phyloP scores from a whole-genome alignment of 2,113 vertebrate species.

The Sprattus sprattus region DNA sequence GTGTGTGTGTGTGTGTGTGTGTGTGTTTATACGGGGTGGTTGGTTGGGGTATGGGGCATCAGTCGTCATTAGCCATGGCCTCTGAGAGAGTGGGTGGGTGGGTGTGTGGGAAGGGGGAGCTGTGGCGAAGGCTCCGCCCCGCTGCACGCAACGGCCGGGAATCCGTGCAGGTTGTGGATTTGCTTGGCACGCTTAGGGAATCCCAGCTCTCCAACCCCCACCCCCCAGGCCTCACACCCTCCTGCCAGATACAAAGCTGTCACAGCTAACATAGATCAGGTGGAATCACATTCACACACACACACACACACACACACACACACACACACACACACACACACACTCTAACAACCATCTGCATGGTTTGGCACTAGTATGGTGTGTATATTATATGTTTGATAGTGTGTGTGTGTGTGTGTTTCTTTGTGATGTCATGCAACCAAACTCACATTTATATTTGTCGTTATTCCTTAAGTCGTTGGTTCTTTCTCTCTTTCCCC shows the following conservation, averaged over 20 bases:
- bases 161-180: slow-evolving; percentile 61
- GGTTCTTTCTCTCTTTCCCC: too few relatives aligned
- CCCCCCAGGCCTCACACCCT: neutral
- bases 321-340: slow-evolving; percentile 15
- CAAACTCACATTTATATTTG: too few relatives aligned
- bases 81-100: neutral
- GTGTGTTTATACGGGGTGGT: too few relatives aligned
- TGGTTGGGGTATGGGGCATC: neutral
- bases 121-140: slow-evolving; percentile 43
- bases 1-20: neutral
- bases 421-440: too few relatives aligned
- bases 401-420: too few relatives aligned
- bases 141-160: slow-evolving; percentile 61
- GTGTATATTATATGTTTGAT: too few relatives aligned
- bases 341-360: neutral
- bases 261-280: slow-evolving; percentile 52
- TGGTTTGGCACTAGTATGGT: too few relatives aligned
- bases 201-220: slow-evolving; percentile 46
- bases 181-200: slow-evolving; percentile 66
- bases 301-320: slow-evolving; percentile 13
- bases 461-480: too few relatives aligned
- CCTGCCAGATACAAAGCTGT: slow-evolving; percentile 39
- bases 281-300: slow-evolving; percentile 37
- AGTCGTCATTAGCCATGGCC: too few relatives aligned
- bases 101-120: slow-evolving; percentile 27